Base-by-base conservation (phyloP, 2,113 vertebrate species). In the Rhagologus leucostigma region DNA sequence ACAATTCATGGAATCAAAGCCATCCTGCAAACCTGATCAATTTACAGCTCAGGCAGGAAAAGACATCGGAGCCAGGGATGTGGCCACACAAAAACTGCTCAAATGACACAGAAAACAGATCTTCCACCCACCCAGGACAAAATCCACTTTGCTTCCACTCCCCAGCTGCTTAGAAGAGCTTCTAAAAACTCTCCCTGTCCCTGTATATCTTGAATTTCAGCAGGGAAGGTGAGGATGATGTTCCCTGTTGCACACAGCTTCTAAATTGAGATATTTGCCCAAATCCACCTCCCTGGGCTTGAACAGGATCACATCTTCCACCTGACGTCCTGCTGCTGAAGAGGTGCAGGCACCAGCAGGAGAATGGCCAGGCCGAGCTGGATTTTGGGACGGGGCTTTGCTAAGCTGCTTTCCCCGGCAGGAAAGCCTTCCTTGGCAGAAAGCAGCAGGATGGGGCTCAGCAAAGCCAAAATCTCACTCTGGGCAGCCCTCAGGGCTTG, bases 191-290 rank as follows among this genome's bases (percentile, higher is more conserved):
- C 32, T 44, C 30, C n/a, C 44, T 69, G 49, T 23, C 41, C 13
- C 49, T 6, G 1, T 9, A 0, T 5, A 19, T 4, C 59, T 46
- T 1, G 3, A 13, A 49, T 84, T 60, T 26, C 17, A 26, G 29
- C 6, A 47, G 17, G n/a, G 64, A 57, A 63, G 65, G 18, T 3
- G 10, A 84, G 50, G 33, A 33, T 46, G 42, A 9, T 3, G 1
- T 19, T 33, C 37, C 9, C 41, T 44, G 24, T 4, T 11, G 42
- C 3, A 30, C 16, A 33, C 22, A 64, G 29, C 26, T 30, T 46
- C n/a, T 46, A 33, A 1, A 4, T 1, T 0, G 6, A 79, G 39
- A 4, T 33, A 16, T 15, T 55, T 68, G 18, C 53, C 53, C 49
- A 1, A 12, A 56, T 5, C 63, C 46, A 29, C 12, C 39, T 13